Conservation (phyloP, 2,888 invertebrate species). For the Drosophila ustulata region DNA sequence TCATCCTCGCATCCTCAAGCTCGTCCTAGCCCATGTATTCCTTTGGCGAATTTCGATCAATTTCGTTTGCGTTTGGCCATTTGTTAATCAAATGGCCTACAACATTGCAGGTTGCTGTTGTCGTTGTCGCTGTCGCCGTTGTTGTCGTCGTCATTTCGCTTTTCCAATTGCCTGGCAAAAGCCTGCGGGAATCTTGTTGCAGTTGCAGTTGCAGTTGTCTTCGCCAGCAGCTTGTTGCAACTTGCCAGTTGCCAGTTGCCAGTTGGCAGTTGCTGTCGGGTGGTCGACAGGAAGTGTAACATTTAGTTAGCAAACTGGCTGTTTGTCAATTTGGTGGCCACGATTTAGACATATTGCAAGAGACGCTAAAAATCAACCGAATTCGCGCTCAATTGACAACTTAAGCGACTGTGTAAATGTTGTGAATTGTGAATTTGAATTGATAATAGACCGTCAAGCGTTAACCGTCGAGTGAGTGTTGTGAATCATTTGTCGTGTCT, state of each 20-base stretch:
- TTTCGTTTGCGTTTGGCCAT: conserved; percentile 78
- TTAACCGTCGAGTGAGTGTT: not conserved
- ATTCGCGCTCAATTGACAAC: conserved; percentile 14
- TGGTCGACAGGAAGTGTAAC: conserved; percentile 66
- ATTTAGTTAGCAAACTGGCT: conserved; percentile 39
- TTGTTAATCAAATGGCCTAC: conserved; percentile 84
- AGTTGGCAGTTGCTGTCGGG: conserved; percentile 50
- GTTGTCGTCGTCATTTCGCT: conserved; percentile 76
- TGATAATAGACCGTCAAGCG: not conserved
- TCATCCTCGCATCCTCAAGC: conserved; percentile 16
- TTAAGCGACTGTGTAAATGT: conserved; percentile 6
- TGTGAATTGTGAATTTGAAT: conserved; percentile 4
- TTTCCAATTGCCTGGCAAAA: conserved; percentile 74
- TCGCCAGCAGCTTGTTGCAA: conserved; percentile 17
- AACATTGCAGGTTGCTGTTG: conserved; percentile 59
- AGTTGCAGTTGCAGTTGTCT: conserved; percentile 42
- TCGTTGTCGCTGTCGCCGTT: conserved; percentile 43
- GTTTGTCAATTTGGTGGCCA: not conserved
- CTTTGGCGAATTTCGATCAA: conserved; percentile 78
- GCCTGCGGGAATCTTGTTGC: conserved; percentile 63
- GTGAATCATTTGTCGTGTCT: conserved; percentile 14
- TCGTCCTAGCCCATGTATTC: conserved; percentile 47
- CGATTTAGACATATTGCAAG: conserved; percentile 6
- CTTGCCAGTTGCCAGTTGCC: conserved; percentile 17
- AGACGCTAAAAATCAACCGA: not conserved